Evolutionary conservation across 2,113 vertebrate genomes (phyloP).

Genomic region (Eubucco bourcierii): DNA sequence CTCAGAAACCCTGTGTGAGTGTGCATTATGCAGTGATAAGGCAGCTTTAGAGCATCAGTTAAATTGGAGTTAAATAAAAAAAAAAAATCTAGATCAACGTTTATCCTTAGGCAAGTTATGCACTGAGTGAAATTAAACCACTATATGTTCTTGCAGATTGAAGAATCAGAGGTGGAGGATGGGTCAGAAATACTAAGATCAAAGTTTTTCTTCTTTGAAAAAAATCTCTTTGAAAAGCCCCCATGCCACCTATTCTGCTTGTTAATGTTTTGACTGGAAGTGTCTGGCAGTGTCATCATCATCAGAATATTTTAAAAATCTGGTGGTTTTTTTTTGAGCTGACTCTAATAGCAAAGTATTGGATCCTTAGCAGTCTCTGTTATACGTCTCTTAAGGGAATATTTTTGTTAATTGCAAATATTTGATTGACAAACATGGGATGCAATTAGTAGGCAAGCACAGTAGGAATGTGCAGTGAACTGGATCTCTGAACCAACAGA

Average conservation of each 20-base stretch:
- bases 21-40: constrained; percentile 35
- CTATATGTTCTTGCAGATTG: constrained; percentile 76
- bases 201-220: constrained; percentile 82
- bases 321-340: constrained; percentile 23
- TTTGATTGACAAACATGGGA: constrained; percentile 94
- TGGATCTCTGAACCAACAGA: constrained; percentile 89
- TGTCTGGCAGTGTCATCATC: constrained; percentile 72
- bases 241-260: constrained; percentile 76
- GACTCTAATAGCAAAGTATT: constrained; percentile 71
- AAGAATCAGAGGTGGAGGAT: constrained; percentile 80
- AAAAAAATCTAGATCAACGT: constrained; percentile 81
- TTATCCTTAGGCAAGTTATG: constrained; percentile 83
- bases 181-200: constrained; percentile 80
- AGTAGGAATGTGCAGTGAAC: constrained; percentile 90
- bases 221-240: constrained; percentile 78
- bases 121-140: constrained; percentile 79
- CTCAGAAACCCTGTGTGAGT: constrained; percentile 59
- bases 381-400: constrained; percentile 85
- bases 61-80: constrained; percentile 76
- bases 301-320: constrained; percentile 72
- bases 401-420: constrained; percentile 89
- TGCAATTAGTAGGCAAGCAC: constrained; percentile 90
- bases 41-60: constrained; percentile 74
- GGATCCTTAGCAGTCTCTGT: constrained; percentile 77
- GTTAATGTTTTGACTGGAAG: constrained; percentile 82